Conservation (phyloP, 64 coral and sea anemone species). For the Dendrophyllia cribrosa region DNA sequence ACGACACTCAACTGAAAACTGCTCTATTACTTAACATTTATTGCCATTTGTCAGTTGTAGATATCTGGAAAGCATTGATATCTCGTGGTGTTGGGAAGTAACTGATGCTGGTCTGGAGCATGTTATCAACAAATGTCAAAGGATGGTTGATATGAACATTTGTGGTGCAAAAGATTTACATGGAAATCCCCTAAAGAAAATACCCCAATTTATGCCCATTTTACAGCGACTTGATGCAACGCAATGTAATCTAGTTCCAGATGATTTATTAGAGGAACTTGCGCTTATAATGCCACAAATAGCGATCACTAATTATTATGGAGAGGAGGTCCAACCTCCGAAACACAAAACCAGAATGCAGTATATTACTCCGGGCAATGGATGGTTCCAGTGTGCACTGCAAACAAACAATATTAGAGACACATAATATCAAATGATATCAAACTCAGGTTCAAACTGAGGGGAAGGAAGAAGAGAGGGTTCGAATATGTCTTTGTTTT, state of each 20-base stretch:
- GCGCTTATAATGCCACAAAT: conserved; percentile 59
- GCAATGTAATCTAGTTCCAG: conserved; percentile 88
- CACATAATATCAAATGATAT: too few species aligned
- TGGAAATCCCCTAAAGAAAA: conserved; percentile 72
- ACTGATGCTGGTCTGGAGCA: conserved; percentile 79
- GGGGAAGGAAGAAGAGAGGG: too few species aligned
- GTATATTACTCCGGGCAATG: not conserved
- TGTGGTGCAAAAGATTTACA: conserved; percentile 68
- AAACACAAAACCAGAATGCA: not conserved
- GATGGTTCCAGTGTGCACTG: not conserved
- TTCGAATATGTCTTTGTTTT: too few species aligned
- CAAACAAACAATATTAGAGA: not conserved
- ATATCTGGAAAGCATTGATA: conserved; percentile 75
- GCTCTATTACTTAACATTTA: too few species aligned
- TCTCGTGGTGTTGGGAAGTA: conserved; percentile 96
- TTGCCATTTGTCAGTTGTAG: conserved; percentile 52
- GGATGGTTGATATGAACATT: conserved; percentile 66
- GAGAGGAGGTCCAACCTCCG: conserved; percentile 63
- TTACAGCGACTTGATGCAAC: conserved; percentile 80
- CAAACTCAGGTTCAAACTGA: not conserved
- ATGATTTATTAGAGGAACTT: conserved; percentile 82
- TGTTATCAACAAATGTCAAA: conserved; percentile 60
- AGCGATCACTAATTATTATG: conserved; percentile 84
- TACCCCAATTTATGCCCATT: conserved; percentile 49
- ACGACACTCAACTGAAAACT: too few species aligned